Percentiles rank a stretch among this genome's conserved stretches.
These are phyloP conservation scores for Platycheirus rosarum DNA, from an alignment of 2,888 invertebrate genomes.

Conservation along the genomic window DNA sequence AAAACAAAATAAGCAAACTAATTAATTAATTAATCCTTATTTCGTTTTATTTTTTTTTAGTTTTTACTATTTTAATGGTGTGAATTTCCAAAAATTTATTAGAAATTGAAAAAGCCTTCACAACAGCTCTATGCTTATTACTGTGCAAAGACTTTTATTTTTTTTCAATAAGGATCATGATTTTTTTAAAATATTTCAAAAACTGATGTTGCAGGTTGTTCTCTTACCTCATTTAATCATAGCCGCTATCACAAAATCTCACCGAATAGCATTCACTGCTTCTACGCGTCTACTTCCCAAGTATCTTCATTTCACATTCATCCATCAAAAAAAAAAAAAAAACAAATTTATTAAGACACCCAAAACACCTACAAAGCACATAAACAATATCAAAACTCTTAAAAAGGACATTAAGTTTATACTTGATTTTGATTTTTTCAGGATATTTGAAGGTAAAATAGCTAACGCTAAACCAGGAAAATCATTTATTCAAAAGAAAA, in stretches of 20 bases:
- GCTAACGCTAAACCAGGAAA: conserved; percentile 15
- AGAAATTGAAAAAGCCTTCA: too few species aligned
- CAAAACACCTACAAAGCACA: conserved; percentile 49
- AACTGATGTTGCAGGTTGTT: too few species aligned
- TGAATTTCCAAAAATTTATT: too few species aligned
- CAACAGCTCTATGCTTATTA: too few species aligned
- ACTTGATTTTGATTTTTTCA: conserved; percentile 39
- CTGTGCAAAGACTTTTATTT: too few species aligned
- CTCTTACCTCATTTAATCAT: too few species aligned
- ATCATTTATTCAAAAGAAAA: conserved; percentile 17
- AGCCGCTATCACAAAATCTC: not conserved
- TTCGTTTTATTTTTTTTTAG: too few species aligned
- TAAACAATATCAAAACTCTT: not conserved
- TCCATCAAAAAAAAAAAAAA: conserved; percentile 7
- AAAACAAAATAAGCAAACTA: too few species aligned
- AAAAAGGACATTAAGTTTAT: conserved; percentile 21
- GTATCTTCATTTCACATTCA: conserved; percentile 24
- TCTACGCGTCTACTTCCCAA: not conserved
- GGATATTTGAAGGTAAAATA: conserved; percentile 43
- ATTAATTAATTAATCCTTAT: too few species aligned
- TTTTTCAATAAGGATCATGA: too few species aligned
- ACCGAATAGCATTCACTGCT: not conserved
- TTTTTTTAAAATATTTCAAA: too few species aligned
- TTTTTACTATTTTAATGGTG: too few species aligned
- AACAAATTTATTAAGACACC: conserved; percentile 5